Evolutionary conservation across 2,888 invertebrate genomes (phyloP), one percentile per base, ranked within the genome.

Genomic region (Lysandra coridon): DNA sequence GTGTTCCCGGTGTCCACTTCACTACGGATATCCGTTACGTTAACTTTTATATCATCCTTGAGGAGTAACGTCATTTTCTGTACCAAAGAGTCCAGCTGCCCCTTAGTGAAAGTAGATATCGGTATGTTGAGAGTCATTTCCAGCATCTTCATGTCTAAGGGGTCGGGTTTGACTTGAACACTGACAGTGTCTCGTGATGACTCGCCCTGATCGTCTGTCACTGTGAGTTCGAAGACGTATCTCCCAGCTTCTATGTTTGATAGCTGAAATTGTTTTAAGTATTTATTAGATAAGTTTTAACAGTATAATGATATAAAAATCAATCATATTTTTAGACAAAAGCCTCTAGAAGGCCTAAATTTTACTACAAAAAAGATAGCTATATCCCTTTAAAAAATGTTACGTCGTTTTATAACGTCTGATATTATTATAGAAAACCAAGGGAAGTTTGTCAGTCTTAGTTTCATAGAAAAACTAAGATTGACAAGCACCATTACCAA

Each of bases 161-260:
- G 97, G 92, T 98, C 98, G 83, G 95, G 91, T 87, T 98, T 97
- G 0, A 99, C 97, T 84, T 97, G 84, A 2, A 99, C 95, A 79
- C 97, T 97, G 37, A 98, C 98, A 0, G 97, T 97, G 88, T 99
- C 98, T 23, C 96, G 96, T 83, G 96, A 96, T 0, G 96, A 96
- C 79, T 98, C 95, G 0, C 99, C 99, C 88, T 99, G 98, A 83
- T 97, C 98, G 89, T 99, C 99, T 69, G 95, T 97, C 1, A 99
- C 98, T n/a, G 97, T 97, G 80, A 99, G 92, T 85, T 97, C 97
- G 87, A 98, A 99, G 2, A 98, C 96, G 88, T 99, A 99, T 82
- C 97, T 96, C 0, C 99, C 99, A 3, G 97, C 96, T 77, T 98
- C 97, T 79, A 98, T 95, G 88, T 98, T 97, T n/a, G 97, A 96